Evolutionary conservation across 2,113 vertebrate genomes (phyloP).

Genomic region (Antennarius striatus): DNA sequence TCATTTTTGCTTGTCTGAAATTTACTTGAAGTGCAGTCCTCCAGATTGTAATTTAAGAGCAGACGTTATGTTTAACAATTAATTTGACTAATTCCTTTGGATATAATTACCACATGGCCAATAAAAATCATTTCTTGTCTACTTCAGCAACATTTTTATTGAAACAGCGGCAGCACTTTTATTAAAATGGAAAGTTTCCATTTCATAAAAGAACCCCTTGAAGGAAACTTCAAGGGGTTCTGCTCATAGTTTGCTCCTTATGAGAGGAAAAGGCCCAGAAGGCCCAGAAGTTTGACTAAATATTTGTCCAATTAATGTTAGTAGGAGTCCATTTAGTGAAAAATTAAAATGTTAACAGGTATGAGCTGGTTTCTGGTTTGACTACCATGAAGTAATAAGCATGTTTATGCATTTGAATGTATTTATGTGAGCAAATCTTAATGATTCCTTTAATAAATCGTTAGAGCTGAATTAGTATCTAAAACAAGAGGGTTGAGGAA

Average conservation of each 20-base stretch:
- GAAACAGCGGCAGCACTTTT: constrained; percentile 24
- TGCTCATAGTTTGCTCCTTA: constrained; percentile 20
- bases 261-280: constrained; percentile 1
- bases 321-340: background rate
- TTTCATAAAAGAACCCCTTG: background rate
- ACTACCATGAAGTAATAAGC: too few relatives aligned
- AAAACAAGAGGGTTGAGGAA: too few relatives aligned
- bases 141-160: constrained; percentile 7
- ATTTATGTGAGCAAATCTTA: too few relatives aligned
- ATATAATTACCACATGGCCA: background rate
- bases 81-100: too few relatives aligned
- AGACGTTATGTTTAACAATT: too few relatives aligned
- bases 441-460: too few relatives aligned
- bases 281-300: background rate
- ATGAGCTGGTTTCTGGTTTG: too few relatives aligned
- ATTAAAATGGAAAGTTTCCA: constrained; percentile 29
- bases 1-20: background rate
- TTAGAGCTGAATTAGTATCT: too few relatives aligned
- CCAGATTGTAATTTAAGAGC: background rate
- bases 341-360: background rate
- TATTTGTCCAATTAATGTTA: constrained; percentile 8
- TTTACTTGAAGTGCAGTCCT: background rate
- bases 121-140: too few relatives aligned
- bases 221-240: constrained; percentile 4
- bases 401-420: too few relatives aligned